A percentile compares a stretch with the other conserved stretches of the same genome.
Evolutionary conservation across 2,113 vertebrate genomes (phyloP).

Genomic region (Craseonycteris thonglongyai): DNA sequence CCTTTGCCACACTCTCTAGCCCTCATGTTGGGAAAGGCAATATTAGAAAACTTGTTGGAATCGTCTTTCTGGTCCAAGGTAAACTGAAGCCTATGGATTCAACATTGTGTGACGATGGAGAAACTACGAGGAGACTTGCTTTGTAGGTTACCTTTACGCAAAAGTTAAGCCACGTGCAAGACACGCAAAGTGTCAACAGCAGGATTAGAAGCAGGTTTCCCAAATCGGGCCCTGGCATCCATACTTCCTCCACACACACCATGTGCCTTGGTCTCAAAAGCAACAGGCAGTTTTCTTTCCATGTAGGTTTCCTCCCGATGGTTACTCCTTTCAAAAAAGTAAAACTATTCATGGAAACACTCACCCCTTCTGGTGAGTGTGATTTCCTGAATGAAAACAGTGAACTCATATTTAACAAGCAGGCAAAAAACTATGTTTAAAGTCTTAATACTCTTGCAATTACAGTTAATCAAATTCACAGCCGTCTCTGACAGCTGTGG

Average conservation of each 20-base stretch:
- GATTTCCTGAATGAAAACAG: neutral
- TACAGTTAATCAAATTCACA: neutral
- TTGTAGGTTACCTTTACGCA: neutral
- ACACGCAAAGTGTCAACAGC: fast-evolving
- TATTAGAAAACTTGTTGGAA: neutral
- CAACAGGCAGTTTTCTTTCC: neutral
- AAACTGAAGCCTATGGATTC: neutral
- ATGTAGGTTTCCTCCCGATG: neutral
- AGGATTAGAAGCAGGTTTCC: neutral
- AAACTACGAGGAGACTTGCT: neutral
- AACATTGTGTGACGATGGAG: no score
- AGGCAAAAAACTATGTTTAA: neutral
- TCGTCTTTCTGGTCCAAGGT: neutral
- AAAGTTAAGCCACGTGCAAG: neutral
- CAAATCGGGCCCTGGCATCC: no score
- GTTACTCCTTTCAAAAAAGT: neutral
- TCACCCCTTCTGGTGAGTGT: fast-evolving
- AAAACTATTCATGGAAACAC: neutral
- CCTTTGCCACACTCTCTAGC: neutral
- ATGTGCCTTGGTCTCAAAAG: neutral
- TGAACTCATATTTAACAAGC: neutral
- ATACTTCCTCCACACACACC: fast-evolving
- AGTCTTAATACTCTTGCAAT: neutral
- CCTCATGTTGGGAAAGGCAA: neutral
- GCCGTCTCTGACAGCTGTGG: neutral